Conservation (phyloP, 2,888 invertebrate genomes). For the Pherbina coryleti region DNA sequence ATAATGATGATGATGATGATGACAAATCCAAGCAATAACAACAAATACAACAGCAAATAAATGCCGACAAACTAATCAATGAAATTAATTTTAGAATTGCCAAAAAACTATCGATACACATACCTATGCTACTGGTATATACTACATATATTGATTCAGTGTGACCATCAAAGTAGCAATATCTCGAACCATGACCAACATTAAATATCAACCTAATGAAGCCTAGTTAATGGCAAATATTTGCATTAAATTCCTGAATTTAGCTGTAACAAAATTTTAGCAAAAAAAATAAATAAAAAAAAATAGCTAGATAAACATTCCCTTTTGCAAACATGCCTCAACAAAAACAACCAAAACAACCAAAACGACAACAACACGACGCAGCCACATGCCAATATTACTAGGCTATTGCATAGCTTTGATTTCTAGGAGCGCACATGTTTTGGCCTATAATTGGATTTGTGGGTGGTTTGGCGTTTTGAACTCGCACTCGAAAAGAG, state of each 20-base stretch:
- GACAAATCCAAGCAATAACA: no score
- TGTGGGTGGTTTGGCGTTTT: background rate
- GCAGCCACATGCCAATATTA: no score
- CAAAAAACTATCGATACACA: background rate
- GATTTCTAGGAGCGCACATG: no score
- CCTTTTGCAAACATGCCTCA: background rate
- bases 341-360: background rate
- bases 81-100: background rate
- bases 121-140: background rate
- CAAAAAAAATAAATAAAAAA: no score
- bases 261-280: background rate
- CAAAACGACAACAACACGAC: background rate
- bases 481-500: background rate
- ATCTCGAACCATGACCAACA: no score
- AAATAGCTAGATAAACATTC: no score
- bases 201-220: constrained; percentile 5
- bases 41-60: no score
- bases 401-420: no score
- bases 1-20: no score
- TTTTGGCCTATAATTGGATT: background rate
- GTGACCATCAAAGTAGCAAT: no score
- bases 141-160: no score
- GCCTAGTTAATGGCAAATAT: background rate
- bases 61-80: background rate
- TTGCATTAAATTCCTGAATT: background rate